Evolutionary conservation across 2,888 invertebrate species (phyloP).

Genomic region (Acronicta alni): DNA sequence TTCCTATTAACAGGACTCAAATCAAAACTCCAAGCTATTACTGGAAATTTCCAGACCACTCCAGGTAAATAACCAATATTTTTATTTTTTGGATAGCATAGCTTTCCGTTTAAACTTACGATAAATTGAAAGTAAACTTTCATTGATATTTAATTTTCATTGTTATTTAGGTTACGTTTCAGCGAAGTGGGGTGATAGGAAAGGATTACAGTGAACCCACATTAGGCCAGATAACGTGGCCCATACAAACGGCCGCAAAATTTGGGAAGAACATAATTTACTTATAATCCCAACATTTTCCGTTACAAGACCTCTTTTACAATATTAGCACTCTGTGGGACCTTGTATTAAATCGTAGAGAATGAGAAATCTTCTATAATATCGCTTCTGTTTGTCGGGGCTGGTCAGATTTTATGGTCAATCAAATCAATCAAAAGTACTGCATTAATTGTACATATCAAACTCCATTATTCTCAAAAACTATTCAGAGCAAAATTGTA

Average conservation of each 20-base stretch:
- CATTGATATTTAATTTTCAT: conserved; percentile 37
- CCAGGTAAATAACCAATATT: too few relatives aligned
- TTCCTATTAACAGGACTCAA: too few relatives aligned
- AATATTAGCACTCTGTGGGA: conserved; percentile 25
- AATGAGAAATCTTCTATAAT: too few relatives aligned
- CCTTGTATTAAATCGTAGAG: background rate
- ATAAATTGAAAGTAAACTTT: conserved; percentile 34
- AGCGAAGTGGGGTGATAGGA: conserved; percentile 11
- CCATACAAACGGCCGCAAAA: conserved; percentile 43
- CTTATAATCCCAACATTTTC: conserved; percentile 47
- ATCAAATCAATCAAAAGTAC: too few relatives aligned
- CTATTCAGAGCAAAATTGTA: too few relatives aligned
- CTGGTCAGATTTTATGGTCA: too few relatives aligned
- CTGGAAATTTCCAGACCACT: too few relatives aligned
- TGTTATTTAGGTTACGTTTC: conserved; percentile 32
- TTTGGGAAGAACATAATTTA: conserved; percentile 40
- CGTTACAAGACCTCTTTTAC: conserved; percentile 26
- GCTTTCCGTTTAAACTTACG: conserved; percentile 24
- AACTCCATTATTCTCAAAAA: too few relatives aligned
- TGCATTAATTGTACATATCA: too few relatives aligned
- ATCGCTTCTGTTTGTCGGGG: too few relatives aligned
- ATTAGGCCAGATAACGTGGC: conserved; percentile 42
- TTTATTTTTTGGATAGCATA: too few relatives aligned
- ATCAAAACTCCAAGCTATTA: too few relatives aligned
- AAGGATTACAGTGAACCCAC: conserved; percentile 49